Evolutionary conservation across 2,797 vertebrate species (phyloP), one percentile per base, ranked within the genome.

Genomic region (Ctenochaetus hawaiiensis): DNA sequence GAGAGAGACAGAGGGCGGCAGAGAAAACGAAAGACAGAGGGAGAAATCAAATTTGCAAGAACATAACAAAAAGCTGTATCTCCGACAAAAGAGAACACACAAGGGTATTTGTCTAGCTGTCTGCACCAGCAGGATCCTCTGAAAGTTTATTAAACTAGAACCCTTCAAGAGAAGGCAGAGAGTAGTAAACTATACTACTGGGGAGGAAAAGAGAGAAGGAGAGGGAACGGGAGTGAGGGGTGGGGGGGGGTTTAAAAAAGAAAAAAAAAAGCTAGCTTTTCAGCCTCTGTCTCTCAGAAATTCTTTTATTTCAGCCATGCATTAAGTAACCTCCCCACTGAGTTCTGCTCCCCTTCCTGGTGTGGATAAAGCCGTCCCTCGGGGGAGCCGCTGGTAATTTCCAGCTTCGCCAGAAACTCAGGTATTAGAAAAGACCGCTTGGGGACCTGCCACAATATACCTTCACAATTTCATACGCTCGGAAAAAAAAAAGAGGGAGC

Each of bases 361-460:
- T 98, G 98, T 97, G 98, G 97, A 99, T 99, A 98, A 99, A 99
- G 96, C 96, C 96, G 94, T 96, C 97, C 97, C 97, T 94, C 92
- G 96, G 97, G 95, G 93, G 90, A 90, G 92, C 93, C 85, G 91
- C 91, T 87, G 96, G 97, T 99, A 99, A 99, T 99, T 99, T 99
- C 97, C 97, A 99, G 97, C 97, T 98, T 97, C 97, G 97, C 96
- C 96, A 95, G 97, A 98, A 96, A 99, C 97, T 98, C 98, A 98
- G 98, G 98, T 99, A 99, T 99, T 99, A 99, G 98, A 98, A 99
- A 98, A 98, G 98, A 98, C 97, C 96, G 96, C 97, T 98, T 94
- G 93, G 98, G 98, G 98, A 99, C 97, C 95, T 93, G 96, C 97
- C 97, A 98, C 97, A 98, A 98, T 99, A 97, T 99, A 98, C 97